Conservation (phyloP, 2,888 invertebrate genomes). For the Temnothorax unifasciatus region DNA sequence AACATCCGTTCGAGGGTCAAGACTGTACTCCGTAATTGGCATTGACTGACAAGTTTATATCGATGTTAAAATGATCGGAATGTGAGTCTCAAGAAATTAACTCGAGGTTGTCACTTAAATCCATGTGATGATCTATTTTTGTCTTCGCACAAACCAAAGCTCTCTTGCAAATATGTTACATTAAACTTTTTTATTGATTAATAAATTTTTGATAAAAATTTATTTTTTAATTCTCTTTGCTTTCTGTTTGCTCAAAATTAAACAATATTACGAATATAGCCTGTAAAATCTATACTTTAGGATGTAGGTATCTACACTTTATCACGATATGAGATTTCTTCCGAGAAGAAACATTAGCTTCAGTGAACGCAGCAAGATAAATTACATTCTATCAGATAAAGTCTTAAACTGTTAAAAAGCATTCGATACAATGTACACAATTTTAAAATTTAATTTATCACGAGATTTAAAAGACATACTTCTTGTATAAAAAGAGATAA, state of each 20-base stretch:
- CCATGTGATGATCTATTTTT: neutral
- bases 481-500: neutral
- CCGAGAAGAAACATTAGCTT: conserved; percentile 43
- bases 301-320: conserved; percentile 19
- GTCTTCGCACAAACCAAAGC: neutral
- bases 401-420: conserved; percentile 29
- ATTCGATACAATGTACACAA: neutral
- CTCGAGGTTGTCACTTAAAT: neutral
- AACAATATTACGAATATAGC: neutral
- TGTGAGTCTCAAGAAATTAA: neutral
- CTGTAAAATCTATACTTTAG: neutral
- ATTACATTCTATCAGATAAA: conserved; percentile 44
- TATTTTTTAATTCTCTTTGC: neutral
- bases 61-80: conserved; percentile 19
- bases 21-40: conserved; percentile 4
- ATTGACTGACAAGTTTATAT: conserved; percentile 20
- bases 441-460: neutral
- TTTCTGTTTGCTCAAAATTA: neutral
- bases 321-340: conserved; percentile 29
- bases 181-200: neutral
- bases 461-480: neutral
- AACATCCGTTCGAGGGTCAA: conserved; percentile 28
- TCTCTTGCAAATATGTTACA: neutral
- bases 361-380: conserved; percentile 40
- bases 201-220: neutral